phyloP scores from a whole-genome alignment of 2,797 vertebrate species.

The Thunnus albacares region DNA sequence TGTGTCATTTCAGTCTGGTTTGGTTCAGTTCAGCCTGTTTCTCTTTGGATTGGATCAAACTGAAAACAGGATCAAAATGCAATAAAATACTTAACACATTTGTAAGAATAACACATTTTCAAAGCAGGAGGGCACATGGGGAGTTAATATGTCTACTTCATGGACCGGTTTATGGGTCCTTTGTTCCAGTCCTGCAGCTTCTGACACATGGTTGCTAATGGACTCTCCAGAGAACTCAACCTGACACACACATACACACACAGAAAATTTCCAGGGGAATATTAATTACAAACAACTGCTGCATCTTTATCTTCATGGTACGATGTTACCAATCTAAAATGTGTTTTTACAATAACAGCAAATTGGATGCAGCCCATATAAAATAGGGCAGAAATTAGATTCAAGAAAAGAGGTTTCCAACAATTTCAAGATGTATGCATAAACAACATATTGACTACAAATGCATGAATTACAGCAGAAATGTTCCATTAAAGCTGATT shows the following conservation, averaged over 20 bases:
- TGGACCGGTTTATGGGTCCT: constrained; percentile 21
- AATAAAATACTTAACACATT: neutral
- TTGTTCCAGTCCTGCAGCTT: constrained; percentile 14
- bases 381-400: neutral
- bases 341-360: neutral
- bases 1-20: neutral
- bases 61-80: neutral
- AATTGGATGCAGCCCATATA: neutral
- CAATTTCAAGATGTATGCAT: neutral
- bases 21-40: neutral
- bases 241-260: neutral
- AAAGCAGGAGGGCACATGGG: neutral
- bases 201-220: constrained; percentile 8
- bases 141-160: constrained; percentile 32
- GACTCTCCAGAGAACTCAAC: constrained; percentile 29
- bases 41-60: neutral
- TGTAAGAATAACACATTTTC: constrained; percentile 3
- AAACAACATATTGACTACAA: constrained; percentile 9
- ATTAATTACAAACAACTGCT: constrained; percentile 2
- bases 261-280: constrained; percentile 11
- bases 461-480: constrained; percentile 14
- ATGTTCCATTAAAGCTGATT: constrained; percentile 38
- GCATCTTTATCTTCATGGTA: neutral
- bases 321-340: neutral
- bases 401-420: neutral